phyloP scores from a whole-genome alignment of 2,113 vertebrate genomes.

The Vulpes vulpes region DNA sequence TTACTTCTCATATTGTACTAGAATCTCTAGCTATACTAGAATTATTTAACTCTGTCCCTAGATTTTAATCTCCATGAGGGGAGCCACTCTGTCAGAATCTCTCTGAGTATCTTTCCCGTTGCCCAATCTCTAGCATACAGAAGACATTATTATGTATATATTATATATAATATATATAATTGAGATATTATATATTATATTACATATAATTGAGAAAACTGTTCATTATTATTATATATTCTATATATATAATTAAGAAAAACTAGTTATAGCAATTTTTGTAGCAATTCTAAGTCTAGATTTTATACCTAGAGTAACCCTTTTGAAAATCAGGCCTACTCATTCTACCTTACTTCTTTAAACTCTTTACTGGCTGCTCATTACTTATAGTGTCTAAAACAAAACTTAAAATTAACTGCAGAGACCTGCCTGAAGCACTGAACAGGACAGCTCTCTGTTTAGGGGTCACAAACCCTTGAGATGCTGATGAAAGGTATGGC shows the following conservation, averaged over 20 bases:
- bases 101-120: not conserved
- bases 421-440: not conserved
- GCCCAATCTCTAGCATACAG: not conserved
- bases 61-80: not conserved
- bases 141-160: not conserved
- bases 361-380: not conserved
- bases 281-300: not conserved
- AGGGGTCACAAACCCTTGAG: not conserved
- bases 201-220: not conserved
- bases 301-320: not conserved
- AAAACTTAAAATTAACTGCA: not conserved
- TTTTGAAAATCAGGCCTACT: constrained; percentile 2
- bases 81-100: not conserved
- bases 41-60: not conserved
- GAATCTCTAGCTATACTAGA: not conserved
- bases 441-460: not conserved
- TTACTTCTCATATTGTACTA: not conserved
- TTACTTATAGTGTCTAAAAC: not conserved
- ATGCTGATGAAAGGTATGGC: not conserved
- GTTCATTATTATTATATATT: not conserved
- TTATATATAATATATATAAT: too few relatives aligned
- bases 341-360: not conserved
- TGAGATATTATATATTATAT: not conserved
- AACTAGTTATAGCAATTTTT: not conserved
- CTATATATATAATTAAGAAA: not conserved